Percentiles rank a stretch among this genome's conserved stretches.
These are phyloP conservation scores for Drosophila anomalipes DNA, from an alignment of 2,888 invertebrate genomes.

Conservation along the genomic window DNA sequence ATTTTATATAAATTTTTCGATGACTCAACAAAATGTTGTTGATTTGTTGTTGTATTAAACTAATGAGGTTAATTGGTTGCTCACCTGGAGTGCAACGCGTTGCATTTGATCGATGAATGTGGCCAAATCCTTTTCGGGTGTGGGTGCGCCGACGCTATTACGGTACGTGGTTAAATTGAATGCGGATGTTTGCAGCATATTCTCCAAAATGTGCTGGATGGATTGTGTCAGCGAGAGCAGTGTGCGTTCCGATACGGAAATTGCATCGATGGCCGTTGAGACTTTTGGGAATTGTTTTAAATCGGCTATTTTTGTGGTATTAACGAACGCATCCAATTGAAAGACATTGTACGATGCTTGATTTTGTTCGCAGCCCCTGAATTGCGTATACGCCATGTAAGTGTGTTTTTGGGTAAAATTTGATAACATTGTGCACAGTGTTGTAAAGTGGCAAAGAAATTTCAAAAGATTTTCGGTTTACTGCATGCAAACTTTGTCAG, in stretches of 20 bases:
- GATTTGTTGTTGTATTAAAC: background rate
- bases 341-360: slow-evolving; percentile 91
- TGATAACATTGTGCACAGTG: slow-evolving; percentile 16
- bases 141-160: slow-evolving; percentile 83
- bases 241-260: slow-evolving; percentile 83
- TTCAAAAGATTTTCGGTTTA: slow-evolving; percentile 46
- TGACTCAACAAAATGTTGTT: background rate
- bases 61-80: slow-evolving; percentile 15
- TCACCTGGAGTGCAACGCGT: slow-evolving; percentile 85
- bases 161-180: slow-evolving; percentile 85
- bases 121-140: slow-evolving; percentile 85
- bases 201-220: slow-evolving; percentile 84
- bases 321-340: slow-evolving; percentile 89
- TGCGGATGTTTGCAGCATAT: slow-evolving; percentile 84
- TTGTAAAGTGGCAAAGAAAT: slow-evolving; percentile 36
- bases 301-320: slow-evolving; percentile 88
- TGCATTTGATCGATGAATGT: slow-evolving; percentile 86
- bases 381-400: slow-evolving; percentile 34
- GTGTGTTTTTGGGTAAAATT: background rate
- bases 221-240: slow-evolving; percentile 84
- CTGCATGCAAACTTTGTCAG: slow-evolving; percentile 16
- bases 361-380: slow-evolving; percentile 90
- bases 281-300: slow-evolving; percentile 85
- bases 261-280: slow-evolving; percentile 83
- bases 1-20: background rate